Conservation (phyloP, 2,797 vertebrate genomes). For the Diglossa cyanea region DNA sequence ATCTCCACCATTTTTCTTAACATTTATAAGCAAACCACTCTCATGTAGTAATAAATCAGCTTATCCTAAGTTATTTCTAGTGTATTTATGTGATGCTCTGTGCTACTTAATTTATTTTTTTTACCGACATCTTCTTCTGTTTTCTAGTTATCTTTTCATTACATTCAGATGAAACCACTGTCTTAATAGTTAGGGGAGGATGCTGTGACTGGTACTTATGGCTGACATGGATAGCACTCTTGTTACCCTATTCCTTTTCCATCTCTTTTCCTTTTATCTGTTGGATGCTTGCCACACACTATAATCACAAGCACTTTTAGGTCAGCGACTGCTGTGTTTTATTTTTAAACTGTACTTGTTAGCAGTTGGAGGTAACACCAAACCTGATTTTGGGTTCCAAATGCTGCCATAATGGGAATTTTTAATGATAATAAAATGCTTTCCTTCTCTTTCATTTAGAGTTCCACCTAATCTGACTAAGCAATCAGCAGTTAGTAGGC, state of each 20-base stretch:
- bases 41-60: conserved; percentile 21
- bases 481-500: conserved; percentile 6
- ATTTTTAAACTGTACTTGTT: conserved; percentile 38
- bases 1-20: background rate
- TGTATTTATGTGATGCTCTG: background rate
- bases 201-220: background rate
- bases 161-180: background rate
- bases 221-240: background rate
- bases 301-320: conserved; percentile 33
- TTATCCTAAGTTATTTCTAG: background rate
- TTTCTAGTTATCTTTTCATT: background rate
- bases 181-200: background rate
- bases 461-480: conserved; percentile 24
- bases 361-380: background rate
- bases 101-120: background rate
- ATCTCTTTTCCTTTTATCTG: conserved; percentile 21
- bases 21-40: background rate
- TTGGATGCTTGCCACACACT: conserved; percentile 10
- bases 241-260: conserved; percentile 1
- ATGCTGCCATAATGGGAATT: background rate
- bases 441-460: background rate
- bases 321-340: conserved; percentile 40
- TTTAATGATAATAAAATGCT: conserved; percentile 28
- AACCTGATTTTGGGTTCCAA: conserved; percentile 22
- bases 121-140: background rate